phyloP scores from a whole-genome alignment of 2,113 vertebrate genomes.

The Eudorcas thomsonii region DNA sequence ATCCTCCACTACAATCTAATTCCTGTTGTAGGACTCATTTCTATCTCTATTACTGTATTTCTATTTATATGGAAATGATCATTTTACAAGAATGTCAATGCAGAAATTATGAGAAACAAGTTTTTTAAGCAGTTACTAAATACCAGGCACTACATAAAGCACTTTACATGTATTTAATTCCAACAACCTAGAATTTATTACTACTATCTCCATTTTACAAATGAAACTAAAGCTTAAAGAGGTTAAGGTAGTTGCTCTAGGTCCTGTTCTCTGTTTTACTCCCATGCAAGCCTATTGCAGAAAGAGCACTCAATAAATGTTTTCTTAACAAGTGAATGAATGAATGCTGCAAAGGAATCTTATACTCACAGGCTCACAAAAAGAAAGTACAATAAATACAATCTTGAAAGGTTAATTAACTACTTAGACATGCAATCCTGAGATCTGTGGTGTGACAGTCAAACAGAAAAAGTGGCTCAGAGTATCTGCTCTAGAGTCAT shows the following conservation, averaged over 20 bases:
- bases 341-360: not conserved
- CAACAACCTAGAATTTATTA: not conserved
- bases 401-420: not conserved
- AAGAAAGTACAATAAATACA: not conserved
- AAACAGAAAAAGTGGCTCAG: not conserved
- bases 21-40: not conserved
- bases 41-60: not conserved
- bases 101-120: conserved; percentile 14
- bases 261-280: not conserved
- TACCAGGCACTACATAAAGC: not conserved
- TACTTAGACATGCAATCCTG: not conserved
- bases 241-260: not conserved
- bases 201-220: not conserved
- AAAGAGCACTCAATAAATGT: not conserved
- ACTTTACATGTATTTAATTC: not conserved
- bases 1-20: not conserved
- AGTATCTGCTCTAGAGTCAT: not conserved
- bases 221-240: not conserved
- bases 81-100: not conserved
- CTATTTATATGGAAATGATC: not conserved
- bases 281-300: not conserved
- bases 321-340: not conserved
- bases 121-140: not conserved
- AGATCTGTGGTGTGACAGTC: not conserved
- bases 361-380: not conserved